phyloP scores from a whole-genome alignment of 2,888 invertebrate genomes.

The Tyria jacobaeae region DNA sequence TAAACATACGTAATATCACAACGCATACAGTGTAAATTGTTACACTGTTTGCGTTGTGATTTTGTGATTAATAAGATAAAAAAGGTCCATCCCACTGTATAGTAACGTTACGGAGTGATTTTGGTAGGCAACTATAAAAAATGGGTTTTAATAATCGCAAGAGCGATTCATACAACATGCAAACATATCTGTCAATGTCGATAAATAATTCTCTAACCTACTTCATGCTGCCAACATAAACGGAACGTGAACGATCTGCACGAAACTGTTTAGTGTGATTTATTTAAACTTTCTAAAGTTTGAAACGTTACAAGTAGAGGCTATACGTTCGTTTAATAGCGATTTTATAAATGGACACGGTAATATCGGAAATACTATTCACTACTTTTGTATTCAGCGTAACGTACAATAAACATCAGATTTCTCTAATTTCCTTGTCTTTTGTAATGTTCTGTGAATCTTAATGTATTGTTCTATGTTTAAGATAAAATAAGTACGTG shows the following conservation, averaged over 20 bases:
- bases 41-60: no score
- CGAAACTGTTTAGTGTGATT: constrained; percentile 52
- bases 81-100: constrained; percentile 1
- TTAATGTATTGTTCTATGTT: no score
- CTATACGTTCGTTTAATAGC: background rate
- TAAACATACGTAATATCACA: background rate
- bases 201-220: constrained; percentile 52
- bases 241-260: constrained; percentile 53
- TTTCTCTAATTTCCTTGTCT: no score
- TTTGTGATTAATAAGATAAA: no score
- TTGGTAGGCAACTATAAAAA: no score
- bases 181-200: constrained; percentile 42
- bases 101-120: no score
- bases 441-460: no score
- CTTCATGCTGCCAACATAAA: constrained; percentile 46
- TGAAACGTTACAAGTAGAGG: constrained; percentile 20
- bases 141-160: constrained; percentile 33
- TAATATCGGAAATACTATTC: background rate
- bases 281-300: constrained; percentile 46
- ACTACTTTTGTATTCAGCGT: background rate
- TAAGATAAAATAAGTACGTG: no score
- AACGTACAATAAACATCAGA: background rate
- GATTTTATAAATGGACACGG: background rate
- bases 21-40: background rate
- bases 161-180: constrained; percentile 49